phyloP scores from a whole-genome alignment of 2,888 invertebrate genomes.

The Stenolophus ochropezus region DNA sequence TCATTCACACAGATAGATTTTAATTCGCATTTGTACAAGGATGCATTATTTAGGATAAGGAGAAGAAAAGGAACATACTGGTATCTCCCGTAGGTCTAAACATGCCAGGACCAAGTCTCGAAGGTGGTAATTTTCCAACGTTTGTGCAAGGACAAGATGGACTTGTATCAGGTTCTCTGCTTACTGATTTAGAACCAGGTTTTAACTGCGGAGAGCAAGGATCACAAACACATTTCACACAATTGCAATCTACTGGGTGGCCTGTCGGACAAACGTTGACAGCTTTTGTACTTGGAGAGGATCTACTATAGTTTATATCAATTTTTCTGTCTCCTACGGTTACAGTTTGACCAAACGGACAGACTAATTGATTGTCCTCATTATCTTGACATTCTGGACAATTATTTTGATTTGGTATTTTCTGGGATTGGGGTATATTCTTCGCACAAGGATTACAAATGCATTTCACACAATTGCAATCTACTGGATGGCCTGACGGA shows the following conservation, averaged over 20 bases:
- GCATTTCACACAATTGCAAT: constrained; percentile 57
- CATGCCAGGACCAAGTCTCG: constrained; percentile 46
- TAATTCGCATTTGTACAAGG: not conserved
- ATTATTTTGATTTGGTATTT: not conserved
- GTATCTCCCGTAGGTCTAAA: not conserved
- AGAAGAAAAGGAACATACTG: not conserved
- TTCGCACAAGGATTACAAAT: not conserved
- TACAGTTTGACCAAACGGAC: no score
- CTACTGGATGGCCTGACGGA: constrained; percentile 22
- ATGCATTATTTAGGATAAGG: not conserved
- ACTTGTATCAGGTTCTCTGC: not conserved
- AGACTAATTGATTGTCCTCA: no score
- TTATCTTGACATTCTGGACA: not conserved
- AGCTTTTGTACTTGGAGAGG: not conserved
- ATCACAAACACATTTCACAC: constrained; percentile 53
- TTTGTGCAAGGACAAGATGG: not conserved
- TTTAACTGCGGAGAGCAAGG: not conserved
- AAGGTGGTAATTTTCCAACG: constrained; percentile 21
- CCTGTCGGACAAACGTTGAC: not conserved
- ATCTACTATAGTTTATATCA: constrained; percentile 20
- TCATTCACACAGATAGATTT: no score
- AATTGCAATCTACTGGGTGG: constrained; percentile 60
- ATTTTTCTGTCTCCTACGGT: no score
- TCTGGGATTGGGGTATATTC: not conserved
- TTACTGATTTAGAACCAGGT: not conserved